Evolutionary conservation across 2,797 vertebrate species (phyloP).

Genomic region (Buphagus erythrorhynchus): DNA sequence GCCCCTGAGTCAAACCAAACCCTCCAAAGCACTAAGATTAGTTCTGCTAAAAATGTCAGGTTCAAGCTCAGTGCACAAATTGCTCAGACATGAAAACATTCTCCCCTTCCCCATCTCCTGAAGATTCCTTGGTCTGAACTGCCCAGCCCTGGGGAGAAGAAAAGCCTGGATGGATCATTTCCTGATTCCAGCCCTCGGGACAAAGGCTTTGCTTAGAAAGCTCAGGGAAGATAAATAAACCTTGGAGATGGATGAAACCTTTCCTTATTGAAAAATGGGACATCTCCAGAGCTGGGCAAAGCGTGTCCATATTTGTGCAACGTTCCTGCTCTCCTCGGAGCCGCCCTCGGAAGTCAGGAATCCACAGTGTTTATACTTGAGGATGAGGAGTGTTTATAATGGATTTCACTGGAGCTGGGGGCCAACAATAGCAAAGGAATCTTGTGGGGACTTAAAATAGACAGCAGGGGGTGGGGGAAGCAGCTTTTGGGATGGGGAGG

Average conservation of each 20-base stretch:
- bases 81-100: not conserved
- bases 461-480: not conserved
- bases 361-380: slow-evolving; percentile 47
- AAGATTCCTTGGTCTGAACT: not conserved
- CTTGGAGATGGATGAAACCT: not conserved
- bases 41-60: not conserved
- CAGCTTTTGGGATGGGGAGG: not conserved
- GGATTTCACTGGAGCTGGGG: slow-evolving; percentile 3
- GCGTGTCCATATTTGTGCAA: slow-evolving; percentile 60
- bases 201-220: not conserved
- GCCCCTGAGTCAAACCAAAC: not conserved
- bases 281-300: slow-evolving; percentile 9
- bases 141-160: not conserved
- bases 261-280: slow-evolving; percentile 7
- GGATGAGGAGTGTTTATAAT: slow-evolving; percentile 39
- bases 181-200: not conserved
- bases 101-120: not conserved
- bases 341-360: slow-evolving; percentile 58
- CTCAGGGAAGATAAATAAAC: not conserved
- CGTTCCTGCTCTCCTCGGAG: not conserved
- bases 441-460: slow-evolving; percentile 50
- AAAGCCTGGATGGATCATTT: not conserved
- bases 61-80: not conserved
- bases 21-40: not conserved
- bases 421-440: slow-evolving; percentile 60